Percentiles rank a stretch among this genome's conserved stretches.
These are phyloP conservation scores for Branchinecta lynchi DNA, from an alignment of 1,140 invertebrate species.

Conservation along the genomic window DNA sequence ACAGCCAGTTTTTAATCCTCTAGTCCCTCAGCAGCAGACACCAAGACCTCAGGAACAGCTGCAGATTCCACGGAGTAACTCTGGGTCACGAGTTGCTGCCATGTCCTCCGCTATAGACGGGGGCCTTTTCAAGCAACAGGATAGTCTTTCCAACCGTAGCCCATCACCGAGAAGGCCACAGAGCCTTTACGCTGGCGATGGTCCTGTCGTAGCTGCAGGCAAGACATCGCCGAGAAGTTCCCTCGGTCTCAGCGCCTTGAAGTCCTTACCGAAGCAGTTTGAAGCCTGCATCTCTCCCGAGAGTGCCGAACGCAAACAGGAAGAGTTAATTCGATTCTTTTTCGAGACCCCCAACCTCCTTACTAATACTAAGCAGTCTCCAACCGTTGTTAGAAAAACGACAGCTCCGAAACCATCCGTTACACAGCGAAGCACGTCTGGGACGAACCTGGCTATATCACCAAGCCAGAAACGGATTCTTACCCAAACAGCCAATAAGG, in stretches of 20 bases:
- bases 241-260: background rate
- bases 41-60: background rate
- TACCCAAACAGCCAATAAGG: too few relatives aligned
- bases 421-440: background rate
- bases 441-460: background rate
- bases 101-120: background rate
- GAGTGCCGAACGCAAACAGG: constrained; percentile 52
- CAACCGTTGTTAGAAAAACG: background rate
- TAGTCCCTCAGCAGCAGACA: background rate
- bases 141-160: background rate
- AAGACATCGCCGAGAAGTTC: background rate
- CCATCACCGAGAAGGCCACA: constrained; percentile 12
- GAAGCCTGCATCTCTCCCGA: constrained; percentile 57
- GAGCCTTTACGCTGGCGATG: background rate
- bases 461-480: background rate
- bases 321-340: constrained; percentile 40
- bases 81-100: background rate
- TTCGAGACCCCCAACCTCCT: constrained; percentile 3
- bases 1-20: too few relatives aligned
- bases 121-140: background rate
- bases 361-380: background rate
- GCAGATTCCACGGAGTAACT: background rate
- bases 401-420: background rate
- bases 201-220: background rate
- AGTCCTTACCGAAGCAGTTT: constrained; percentile 47